phyloP scores from a whole-genome alignment of 2,113 vertebrate genomes.

The Notechis scutatus region DNA sequence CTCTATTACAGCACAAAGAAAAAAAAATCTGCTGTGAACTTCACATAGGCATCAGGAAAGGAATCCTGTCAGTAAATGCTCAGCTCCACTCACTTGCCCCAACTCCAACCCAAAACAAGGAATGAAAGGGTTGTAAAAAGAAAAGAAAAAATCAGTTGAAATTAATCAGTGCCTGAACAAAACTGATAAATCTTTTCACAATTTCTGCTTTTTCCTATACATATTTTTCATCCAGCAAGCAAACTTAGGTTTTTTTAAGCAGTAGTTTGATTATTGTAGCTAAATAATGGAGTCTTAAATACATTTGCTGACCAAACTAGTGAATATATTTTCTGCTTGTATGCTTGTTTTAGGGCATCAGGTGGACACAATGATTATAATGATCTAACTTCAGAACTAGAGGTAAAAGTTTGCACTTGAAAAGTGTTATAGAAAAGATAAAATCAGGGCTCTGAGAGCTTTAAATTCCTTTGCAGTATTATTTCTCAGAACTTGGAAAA shows the following conservation, averaged over 20 bases:
- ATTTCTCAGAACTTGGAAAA: slow-evolving; percentile 7
- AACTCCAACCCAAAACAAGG: neutral
- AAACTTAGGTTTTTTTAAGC: neutral
- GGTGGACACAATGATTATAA: neutral
- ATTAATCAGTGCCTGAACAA: neutral
- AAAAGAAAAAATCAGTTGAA: neutral
- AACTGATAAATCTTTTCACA: neutral
- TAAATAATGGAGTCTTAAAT: neutral
- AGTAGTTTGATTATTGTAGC: neutral
- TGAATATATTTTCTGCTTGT: neutral
- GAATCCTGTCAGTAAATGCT: neutral
- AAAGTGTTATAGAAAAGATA: neutral
- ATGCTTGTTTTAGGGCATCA: neutral
- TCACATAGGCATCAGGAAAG: neutral
- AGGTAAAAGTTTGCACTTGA: rapidly evolving
- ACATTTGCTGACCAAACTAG: neutral
- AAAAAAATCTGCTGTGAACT: neutral
- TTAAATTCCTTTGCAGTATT: slow-evolving; percentile 10
- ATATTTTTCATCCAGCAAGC: neutral
- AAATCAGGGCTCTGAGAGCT: neutral
- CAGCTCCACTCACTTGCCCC: neutral
- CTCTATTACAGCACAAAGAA: neutral
- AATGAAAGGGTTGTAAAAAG: neutral
- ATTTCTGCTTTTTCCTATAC: neutral
- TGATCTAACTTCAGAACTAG: slow-evolving; percentile 9